A percentile compares a stretch with the other conserved stretches of the same genome.
Conservation (phyloP, 2,797 vertebrate species). For the Danio albolineatus region DNA sequence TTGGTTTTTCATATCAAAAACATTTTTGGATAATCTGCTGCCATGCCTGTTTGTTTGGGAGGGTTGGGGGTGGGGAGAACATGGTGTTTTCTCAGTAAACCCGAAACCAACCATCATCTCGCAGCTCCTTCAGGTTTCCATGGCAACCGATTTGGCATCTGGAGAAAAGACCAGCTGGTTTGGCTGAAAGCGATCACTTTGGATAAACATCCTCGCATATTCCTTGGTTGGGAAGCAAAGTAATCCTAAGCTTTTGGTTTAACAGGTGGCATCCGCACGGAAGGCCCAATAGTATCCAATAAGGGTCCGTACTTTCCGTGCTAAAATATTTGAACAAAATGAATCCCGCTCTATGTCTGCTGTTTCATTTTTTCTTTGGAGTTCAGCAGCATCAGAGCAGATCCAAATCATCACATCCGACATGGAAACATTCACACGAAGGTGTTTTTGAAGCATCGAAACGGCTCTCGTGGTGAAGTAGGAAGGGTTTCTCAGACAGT, state of each 20-base stretch:
- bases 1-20: slow-evolving; percentile 71
- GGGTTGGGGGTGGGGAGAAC: slow-evolving; percentile 16
- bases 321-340: slow-evolving; percentile 24
- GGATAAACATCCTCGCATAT: slow-evolving; percentile 45
- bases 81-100: slow-evolving; percentile 40
- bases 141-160: slow-evolving; percentile 68
- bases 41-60: slow-evolving; percentile 48
- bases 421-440: neutral
- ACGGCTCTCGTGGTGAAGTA: neutral
- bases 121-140: slow-evolving; percentile 61
- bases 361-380: slow-evolving; percentile 55
- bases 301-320: slow-evolving; percentile 63
- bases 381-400: slow-evolving; percentile 39
- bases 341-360: slow-evolving; percentile 27
- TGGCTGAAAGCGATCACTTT: slow-evolving; percentile 51
- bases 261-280: slow-evolving; percentile 41
- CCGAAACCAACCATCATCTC: slow-evolving; percentile 58
- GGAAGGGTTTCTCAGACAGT: slow-evolving; percentile 16
- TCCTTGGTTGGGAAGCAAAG: slow-evolving; percentile 33
- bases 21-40: slow-evolving; percentile 69
- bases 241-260: slow-evolving; percentile 42
- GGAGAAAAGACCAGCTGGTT: slow-evolving; percentile 65
- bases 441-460: slow-evolving; percentile 23
- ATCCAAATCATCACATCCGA: slow-evolving; percentile 13
- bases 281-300: slow-evolving; percentile 42